Evolutionary conservation across 2,888 invertebrate species (phyloP), one percentile per base, ranked within the genome.

Genomic region (Heterodera filipjevi): DNA sequence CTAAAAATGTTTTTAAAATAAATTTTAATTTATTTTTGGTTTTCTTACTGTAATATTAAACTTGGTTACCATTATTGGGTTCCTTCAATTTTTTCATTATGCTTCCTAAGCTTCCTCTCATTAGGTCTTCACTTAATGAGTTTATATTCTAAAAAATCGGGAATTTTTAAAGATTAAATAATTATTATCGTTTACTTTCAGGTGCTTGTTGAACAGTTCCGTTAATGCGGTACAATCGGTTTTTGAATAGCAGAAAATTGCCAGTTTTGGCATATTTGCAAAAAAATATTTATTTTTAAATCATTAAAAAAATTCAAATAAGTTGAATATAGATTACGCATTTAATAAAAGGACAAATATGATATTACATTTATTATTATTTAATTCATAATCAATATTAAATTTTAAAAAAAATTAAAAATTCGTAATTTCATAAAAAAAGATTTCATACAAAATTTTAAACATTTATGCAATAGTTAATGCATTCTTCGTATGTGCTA

Each of bases 401-500:
- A 44, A 12, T n/a, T n/a, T n/a, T 39, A 49, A 14, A 49, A 49
- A 49, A 49, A 49, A 14, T 19, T 49, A 19, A 16, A 49, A 19
- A 19, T 49, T 19, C 16, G n/a, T n/a, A n/a, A n/a, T 44, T 44
- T 44, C 12, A 5, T 44, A 12, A 44, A 5, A 49, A 49, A 49
- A 19, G 16, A 49, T 49, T 6, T 39, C 39, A n/a, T n/a, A n/a
- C n/a, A 44, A 44, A 44, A 44, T 49, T 49, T n/a, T 59, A 59
- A 59, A 12, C 27, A 59, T 27, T 59, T 59, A 64, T 64, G 80
- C 88, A 88, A 76, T 86, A 87, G 27, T 86, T 86, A 49, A 84
- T 84, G 81, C 88, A 88, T 59, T 86, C 84, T 79, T 87, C 85
- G 79, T 85, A 88, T 30, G 85, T 86, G 14, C 75, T 75, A 22